Percentiles rank a stretch among this genome's conserved stretches.
phyloP scores from a whole-genome alignment of 2,888 invertebrate species.

The Drosophila nr. medialis region DNA sequence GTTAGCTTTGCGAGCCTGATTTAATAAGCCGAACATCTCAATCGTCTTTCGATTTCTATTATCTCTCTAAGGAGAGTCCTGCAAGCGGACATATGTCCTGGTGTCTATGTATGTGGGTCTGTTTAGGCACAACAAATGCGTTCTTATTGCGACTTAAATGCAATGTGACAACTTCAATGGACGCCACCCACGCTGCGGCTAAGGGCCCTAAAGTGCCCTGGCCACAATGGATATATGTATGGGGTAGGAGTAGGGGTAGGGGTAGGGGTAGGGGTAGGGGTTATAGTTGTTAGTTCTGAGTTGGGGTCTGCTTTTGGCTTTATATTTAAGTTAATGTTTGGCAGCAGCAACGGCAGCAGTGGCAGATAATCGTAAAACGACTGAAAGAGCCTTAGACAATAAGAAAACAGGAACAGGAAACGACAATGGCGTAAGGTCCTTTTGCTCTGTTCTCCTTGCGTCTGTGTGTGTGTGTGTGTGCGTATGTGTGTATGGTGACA shows the following conservation, averaged over 20 bases:
- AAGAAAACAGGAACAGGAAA: constrained; percentile 76
- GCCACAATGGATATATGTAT: constrained; percentile 68
- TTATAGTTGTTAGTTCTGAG: background rate
- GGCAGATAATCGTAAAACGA: constrained; percentile 70
- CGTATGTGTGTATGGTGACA: constrained; percentile 71
- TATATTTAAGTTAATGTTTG: constrained; percentile 16
- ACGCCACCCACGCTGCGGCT: constrained; percentile 56
- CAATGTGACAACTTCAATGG: constrained; percentile 63
- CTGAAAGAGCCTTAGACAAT: constrained; percentile 60
- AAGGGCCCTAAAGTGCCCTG: constrained; percentile 70
- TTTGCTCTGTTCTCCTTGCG: background rate
- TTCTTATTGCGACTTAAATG: constrained; percentile 74
- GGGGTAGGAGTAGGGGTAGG: background rate
- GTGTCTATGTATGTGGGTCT: background rate
- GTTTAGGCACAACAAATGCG: constrained; percentile 65
- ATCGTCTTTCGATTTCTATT: constrained; percentile 66
- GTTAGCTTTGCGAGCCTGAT: constrained; percentile 65
- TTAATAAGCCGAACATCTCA: constrained; percentile 65
- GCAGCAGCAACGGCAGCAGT: constrained; percentile 23
- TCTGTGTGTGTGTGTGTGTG: background rate
- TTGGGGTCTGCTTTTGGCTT: constrained; percentile 14
- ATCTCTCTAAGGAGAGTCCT: constrained; percentile 13
- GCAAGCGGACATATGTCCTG: background rate
- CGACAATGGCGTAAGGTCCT: constrained; percentile 64
- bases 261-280: background rate